These are phyloP conservation scores for Emydocephalus ijimae DNA, from an alignment of 2,113 vertebrate species.

Conservation along the genomic window DNA sequence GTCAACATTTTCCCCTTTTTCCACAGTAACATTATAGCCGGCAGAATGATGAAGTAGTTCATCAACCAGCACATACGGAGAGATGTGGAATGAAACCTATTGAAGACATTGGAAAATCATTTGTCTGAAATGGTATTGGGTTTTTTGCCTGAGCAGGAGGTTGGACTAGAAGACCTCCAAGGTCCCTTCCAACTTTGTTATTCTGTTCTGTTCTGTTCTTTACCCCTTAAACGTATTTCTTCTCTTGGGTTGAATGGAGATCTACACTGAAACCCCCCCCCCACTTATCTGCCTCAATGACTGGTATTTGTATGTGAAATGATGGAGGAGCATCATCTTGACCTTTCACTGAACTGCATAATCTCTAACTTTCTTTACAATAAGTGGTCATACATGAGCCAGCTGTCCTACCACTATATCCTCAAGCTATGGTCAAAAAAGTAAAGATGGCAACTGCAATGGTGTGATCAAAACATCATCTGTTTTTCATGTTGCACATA, in stretches of 20 bases:
- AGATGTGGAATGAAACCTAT: not conserved
- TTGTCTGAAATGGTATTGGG: too few relatives aligned
- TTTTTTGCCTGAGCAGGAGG: too few relatives aligned
- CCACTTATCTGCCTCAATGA: not conserved
- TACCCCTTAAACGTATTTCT: not conserved
- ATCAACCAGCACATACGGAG: not conserved
- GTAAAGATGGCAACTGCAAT: not conserved
- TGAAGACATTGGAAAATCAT: too few relatives aligned
- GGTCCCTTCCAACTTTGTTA: too few relatives aligned
- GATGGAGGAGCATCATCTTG: not conserved
- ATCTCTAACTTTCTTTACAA: not conserved
- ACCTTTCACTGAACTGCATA: not conserved
- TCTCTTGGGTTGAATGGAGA: not conserved
- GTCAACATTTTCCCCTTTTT: not conserved
- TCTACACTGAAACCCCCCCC: not conserved
- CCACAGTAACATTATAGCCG: not conserved
- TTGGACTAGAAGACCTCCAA: too few relatives aligned
- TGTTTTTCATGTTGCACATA: not conserved
- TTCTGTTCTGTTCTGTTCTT: too few relatives aligned
- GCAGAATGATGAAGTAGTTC: not conserved
- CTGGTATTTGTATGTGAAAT: not conserved
- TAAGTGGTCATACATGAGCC: not conserved
- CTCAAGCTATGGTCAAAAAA: not conserved
- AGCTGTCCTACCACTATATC: not conserved
- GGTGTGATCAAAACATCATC: not conserved